Percentiles rank a stretch among this genome's conserved stretches.
phyloP scores from a whole-genome alignment of 2,113 vertebrate species.

The Pungitius pungitius region DNA sequence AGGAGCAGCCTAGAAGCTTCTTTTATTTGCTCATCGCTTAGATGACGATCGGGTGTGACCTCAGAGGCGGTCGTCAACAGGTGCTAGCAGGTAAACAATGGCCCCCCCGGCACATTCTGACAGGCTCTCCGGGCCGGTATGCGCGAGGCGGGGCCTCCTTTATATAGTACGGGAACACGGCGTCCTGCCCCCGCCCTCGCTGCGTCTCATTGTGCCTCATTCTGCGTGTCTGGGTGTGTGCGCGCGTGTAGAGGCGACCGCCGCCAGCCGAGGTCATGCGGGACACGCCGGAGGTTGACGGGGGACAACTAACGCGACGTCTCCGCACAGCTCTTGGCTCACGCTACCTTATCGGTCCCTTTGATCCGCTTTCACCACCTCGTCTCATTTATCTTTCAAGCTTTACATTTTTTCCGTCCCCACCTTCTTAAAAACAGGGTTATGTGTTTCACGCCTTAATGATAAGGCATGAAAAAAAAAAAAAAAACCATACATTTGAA shows the following conservation, averaged over 20 bases:
- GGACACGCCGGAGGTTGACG: not conserved
- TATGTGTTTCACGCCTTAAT: constrained; percentile 1
- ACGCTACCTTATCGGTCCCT: not conserved
- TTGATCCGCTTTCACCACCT: not conserved
- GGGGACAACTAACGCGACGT: no score
- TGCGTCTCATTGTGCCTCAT: constrained; percentile 35
- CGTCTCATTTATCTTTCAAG: not conserved
- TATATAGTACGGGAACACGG: constrained; percentile 33
- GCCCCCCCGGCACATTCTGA: no score
- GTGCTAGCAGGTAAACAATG: no score
- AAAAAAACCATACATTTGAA: not conserved
- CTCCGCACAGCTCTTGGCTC: not conserved
- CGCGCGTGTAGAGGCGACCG: constrained; percentile 20
- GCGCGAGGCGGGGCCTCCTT: not conserved
- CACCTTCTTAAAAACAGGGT: not conserved
- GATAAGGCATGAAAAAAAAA: constrained; percentile 9
- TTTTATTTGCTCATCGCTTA: no score
- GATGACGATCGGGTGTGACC: no score
- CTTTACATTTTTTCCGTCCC: not conserved
- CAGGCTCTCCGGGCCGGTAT: not conserved
- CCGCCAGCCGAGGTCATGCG: constrained; percentile 27
- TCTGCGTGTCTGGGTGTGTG: constrained; percentile 16
- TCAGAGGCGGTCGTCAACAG: no score
- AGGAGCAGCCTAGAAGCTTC: no score
- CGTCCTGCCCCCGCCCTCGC: constrained; percentile 35